phyloP scores from a whole-genome alignment of 2,888 invertebrate genomes.

The Agrotis puta region DNA sequence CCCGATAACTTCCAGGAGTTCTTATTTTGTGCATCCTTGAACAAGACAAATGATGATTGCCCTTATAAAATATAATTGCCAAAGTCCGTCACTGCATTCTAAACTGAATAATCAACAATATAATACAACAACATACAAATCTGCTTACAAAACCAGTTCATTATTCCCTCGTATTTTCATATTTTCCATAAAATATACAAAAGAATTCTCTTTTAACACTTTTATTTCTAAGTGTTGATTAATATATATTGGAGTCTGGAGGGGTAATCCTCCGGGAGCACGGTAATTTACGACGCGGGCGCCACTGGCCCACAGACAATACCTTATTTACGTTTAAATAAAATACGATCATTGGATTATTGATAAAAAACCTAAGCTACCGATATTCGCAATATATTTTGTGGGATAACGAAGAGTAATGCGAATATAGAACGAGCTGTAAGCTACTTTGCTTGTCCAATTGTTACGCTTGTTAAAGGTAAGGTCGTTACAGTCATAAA shows the following conservation, averaged over 20 bases:
- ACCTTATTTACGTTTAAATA: conserved; percentile 85
- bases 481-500: conserved; percentile 26
- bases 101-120: background rate
- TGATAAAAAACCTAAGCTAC: conserved; percentile 72
- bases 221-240: conserved; percentile 81
- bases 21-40: too few species aligned
- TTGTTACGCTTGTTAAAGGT: conserved; percentile 27
- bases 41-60: too few species aligned
- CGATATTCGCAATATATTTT: conserved; percentile 62
- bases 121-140: conserved; percentile 3
- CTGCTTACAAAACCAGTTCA: conserved; percentile 1
- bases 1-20: too few species aligned
- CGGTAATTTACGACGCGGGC: conserved; percentile 78
- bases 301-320: conserved; percentile 71
- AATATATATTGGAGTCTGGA: conserved; percentile 81
- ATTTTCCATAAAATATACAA: conserved; percentile 61
- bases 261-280: conserved; percentile 79
- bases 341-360: conserved; percentile 82
- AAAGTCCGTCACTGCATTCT: background rate
- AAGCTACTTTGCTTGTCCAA: conserved; percentile 16
- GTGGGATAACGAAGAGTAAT: conserved; percentile 63
- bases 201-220: conserved; percentile 72
- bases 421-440: conserved; percentile 9
- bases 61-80: too few species aligned
- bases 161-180: conserved; percentile 37